Evolutionary conservation across 2,888 invertebrate genomes (phyloP), one percentile per base, ranked within the genome.

Genomic region (Hypercompe scribonia): DNA sequence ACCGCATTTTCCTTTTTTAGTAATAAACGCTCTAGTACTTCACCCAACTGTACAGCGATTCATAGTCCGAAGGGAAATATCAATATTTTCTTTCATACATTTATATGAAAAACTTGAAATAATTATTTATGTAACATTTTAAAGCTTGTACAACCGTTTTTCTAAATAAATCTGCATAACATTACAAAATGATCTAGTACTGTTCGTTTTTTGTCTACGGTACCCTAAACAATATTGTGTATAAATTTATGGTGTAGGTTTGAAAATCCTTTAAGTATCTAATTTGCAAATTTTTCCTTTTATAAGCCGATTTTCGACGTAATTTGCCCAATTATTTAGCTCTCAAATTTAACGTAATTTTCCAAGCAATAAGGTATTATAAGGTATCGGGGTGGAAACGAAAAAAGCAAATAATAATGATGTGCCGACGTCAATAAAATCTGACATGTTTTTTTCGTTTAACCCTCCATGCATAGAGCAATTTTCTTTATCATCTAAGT

Each of bases 281-380:
- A 92, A 94, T 94, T 95, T 92, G 88, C 82, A 84, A 88, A 86
- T 89, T 90, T 92, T 93, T 90, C 79, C 84, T 86, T 80, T 83
- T 82, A 78, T 91, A 93, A 94, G 92, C 88, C 90, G 94, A 92
- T 94, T 94, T 91, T 79, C 82, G 81, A 84, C 83, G 88, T 91
- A 92, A 94, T 93, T 93, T 91, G 87, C 81, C 89, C 91, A 93
- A 93, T 95, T 93, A 95, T 93, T 90, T 89, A 90, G 87, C 90
- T 90, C 89, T 89, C 86, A 90, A 92, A 91, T 90, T 86, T 89
- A 85, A 87, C 84, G 90, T 90, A 92, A 93, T 92, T 91, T 93
- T 92, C 89, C 87, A 89, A 86, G 86, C 86, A 88, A 87, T 82
- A 86, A 87, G 88, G 88, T 85, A 91, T 92, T 90, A 89, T 80